Evolutionary conservation across 1,140 invertebrate genomes (phyloP).

Genomic region (Drosophila baimaii): DNA sequence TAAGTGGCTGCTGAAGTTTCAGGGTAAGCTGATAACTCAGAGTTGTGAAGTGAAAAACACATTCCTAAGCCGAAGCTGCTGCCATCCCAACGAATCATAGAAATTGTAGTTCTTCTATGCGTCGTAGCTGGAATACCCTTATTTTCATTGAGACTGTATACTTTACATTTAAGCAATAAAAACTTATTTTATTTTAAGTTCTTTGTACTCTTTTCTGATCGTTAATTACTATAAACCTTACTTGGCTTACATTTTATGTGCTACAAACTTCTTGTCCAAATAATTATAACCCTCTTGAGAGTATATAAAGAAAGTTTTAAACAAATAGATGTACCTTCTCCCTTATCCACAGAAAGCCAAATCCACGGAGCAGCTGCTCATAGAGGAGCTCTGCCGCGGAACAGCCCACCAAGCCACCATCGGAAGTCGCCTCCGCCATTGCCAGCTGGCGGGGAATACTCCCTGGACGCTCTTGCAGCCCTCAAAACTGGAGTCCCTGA

Average conservation of each 20-base stretch:
- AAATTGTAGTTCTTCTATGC: neutral
- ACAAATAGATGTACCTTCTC: neutral
- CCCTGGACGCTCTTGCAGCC: conserved; percentile 92
- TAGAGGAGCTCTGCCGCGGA: conserved; percentile 70
- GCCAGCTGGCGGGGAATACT: conserved; percentile 82
- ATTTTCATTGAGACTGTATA: neutral
- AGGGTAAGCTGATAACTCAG: conserved; percentile 1
- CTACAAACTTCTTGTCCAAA: neutral
- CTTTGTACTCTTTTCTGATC: neutral
- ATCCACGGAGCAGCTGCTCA: conserved; percentile 55
- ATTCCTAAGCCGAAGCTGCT: neutral
- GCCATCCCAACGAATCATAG: neutral
- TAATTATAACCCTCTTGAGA: neutral
- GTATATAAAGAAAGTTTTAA: neutral
- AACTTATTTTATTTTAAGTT: neutral
- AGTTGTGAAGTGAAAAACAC: conserved; percentile 13
- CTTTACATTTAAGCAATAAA: too few species aligned
- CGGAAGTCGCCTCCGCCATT: conserved; percentile 39
- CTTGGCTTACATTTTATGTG: neutral
- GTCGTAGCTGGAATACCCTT: neutral
- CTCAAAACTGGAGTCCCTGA: conserved; percentile 93
- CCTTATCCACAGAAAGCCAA: conserved; percentile 24
- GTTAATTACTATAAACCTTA: too few species aligned
- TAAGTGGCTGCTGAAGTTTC: conserved; percentile 22
- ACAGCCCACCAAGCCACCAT: conserved; percentile 20